Base-by-base conservation (phyloP, 2,113 vertebrate species). In the Nannospalax galili region DNA sequence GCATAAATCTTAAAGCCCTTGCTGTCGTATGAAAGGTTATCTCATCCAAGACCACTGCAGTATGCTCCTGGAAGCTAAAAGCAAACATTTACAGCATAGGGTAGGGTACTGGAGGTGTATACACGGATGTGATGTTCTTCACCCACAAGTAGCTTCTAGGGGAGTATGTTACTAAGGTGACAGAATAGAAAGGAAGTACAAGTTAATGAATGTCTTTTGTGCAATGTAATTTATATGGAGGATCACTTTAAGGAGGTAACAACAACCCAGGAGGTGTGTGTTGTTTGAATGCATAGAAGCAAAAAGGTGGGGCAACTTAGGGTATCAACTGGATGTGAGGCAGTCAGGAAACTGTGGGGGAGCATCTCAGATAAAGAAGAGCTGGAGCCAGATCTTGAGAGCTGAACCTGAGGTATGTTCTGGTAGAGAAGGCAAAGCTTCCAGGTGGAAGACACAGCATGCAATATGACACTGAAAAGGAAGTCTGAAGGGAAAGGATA, bases 1-100 rank as follows among this genome's bases (percentile, higher is more conserved):
- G 74, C 65, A 93, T 62, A 78, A 65, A 88, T 94, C 80, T 90
- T 60, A 87, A 90, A 77, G 93, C 10, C 19, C 88, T 72, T 30
- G 75, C 72, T 69, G 42, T 52, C n/a, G 32, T 37, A 52, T 20
- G 11, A 74, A 80, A 92, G 52, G 72, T 69, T 87, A 88, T 80
- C 84, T 19, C 77, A 16, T 32, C 86, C 37, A 7, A 89, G 52
- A 74, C 26, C 0, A 14, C 16, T 11, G 20, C 52, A 32, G 22
- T 26, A 65, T 37, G 14, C 52, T 70, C 15, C 81, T n/a, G 17
- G 22, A 12, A 2, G 26, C 26, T n/a, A 40, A 73, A 74, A 28
- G 87, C 52, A 65, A 92, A 40, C 6, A 40, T 64, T 80, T 40
- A 0, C 3, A 92, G 65, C 35, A 8, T 15, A 32, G 40, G 28